These are phyloP conservation scores for Drosophila asahinai DNA, from an alignment of 1,140 invertebrate genomes.

Conservation along the genomic window DNA sequence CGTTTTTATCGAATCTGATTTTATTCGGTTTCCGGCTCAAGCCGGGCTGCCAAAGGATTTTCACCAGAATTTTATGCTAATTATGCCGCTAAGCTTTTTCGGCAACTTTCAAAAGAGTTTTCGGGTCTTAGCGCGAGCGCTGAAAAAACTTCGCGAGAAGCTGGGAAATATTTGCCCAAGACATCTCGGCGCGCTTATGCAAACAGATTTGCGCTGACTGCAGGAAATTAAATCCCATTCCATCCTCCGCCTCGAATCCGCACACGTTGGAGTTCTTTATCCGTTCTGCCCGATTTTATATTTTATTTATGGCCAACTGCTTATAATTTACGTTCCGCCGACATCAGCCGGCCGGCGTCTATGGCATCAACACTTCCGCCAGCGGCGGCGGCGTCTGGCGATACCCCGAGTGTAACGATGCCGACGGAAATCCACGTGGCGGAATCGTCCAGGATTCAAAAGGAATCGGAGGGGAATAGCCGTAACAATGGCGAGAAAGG, in stretches of 20 bases:
- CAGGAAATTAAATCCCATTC: constrained; percentile 56
- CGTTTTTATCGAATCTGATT: constrained; percentile 46
- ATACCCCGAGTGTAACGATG: constrained; percentile 67
- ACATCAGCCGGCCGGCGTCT: constrained; percentile 58
- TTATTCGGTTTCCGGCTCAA: constrained; percentile 40
- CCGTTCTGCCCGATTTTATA: constrained; percentile 33
- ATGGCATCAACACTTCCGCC: constrained; percentile 70
- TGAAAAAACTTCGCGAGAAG: constrained; percentile 51
- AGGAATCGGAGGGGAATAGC: constrained; percentile 31
- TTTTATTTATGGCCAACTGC: constrained; percentile 46
- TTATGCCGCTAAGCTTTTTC: constrained; percentile 69
- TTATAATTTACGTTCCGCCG: constrained; percentile 58
- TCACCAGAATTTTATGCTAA: constrained; percentile 72
- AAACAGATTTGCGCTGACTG: constrained; percentile 62
- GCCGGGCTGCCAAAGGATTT: constrained; percentile 55
- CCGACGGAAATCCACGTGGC: constrained; percentile 70
- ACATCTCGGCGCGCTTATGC: constrained; percentile 48
- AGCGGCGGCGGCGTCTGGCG: constrained; percentile 60
- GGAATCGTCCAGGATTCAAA: constrained; percentile 49
- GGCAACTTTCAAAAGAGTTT: constrained; percentile 75
- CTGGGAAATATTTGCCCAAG: constrained; percentile 51
- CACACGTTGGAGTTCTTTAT: constrained; percentile 34
- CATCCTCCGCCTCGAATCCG: neutral
- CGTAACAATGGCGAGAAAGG: constrained; percentile 20
- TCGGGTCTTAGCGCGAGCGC: constrained; percentile 38